Evolutionary conservation across 2,113 vertebrate species (phyloP).

Genomic region (Larimichthys polyactis): DNA sequence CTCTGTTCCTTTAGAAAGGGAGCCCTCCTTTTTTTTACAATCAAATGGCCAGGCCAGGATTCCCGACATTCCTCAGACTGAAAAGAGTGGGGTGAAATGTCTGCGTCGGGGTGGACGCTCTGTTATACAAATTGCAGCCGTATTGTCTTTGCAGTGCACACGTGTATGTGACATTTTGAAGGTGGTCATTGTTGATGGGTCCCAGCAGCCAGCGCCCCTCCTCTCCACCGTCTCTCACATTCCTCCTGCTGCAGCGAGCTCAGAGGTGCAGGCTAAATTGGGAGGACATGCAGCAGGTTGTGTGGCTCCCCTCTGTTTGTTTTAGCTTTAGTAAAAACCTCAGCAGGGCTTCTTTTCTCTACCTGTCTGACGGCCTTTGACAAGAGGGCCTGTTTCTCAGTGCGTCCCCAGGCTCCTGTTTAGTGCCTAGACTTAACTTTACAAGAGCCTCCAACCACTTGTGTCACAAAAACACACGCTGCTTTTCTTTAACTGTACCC

Average conservation of each 20-base stretch:
- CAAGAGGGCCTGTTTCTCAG: constrained; percentile 90
- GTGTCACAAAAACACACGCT: constrained; percentile 73
- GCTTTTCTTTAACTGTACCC: constrained; percentile 84
- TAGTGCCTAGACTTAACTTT: constrained; percentile 94
- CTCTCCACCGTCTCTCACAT: constrained; percentile 50
- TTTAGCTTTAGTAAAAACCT: constrained; percentile 95
- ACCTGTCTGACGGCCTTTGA: constrained; percentile 90
- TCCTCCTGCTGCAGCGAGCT: constrained; percentile 58
- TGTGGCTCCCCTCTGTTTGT: constrained; percentile 92
- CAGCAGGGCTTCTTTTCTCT: constrained; percentile 92
- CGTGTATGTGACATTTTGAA: constrained; percentile 87
- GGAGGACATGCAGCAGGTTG: constrained; percentile 87
- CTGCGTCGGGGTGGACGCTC: constrained; percentile 89
- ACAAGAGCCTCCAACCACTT: constrained; percentile 83
- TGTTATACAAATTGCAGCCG: constrained; percentile 96
- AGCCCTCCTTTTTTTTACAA: constrained; percentile 50
- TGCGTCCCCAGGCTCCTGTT: constrained; percentile 88
- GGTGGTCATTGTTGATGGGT: constrained; percentile 71
- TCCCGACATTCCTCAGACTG: constrained; percentile 91
- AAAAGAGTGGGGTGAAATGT: constrained; percentile 92
- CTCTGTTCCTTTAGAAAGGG: constrained; percentile 63
- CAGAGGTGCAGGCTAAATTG: constrained; percentile 82
- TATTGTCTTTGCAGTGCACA: constrained; percentile 92
- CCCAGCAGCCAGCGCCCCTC: background rate
- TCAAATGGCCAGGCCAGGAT: constrained; percentile 71